These are phyloP conservation scores for Stratiolaelaps scimitus DNA, from an alignment of 1,140 invertebrate species.

Conservation along the genomic window DNA sequence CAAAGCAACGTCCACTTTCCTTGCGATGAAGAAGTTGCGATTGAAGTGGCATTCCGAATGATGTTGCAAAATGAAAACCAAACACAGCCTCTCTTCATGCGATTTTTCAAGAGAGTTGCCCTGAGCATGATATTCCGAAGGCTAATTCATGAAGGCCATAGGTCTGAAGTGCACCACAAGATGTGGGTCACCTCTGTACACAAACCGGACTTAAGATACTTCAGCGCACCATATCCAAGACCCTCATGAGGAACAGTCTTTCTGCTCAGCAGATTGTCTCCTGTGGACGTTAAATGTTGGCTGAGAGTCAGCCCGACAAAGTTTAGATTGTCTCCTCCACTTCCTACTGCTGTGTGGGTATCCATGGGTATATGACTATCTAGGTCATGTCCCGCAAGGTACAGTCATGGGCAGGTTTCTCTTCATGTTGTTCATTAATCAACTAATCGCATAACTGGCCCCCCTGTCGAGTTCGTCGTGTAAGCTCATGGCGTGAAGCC, in stretches of 20 bases:
- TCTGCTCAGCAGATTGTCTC: not conserved
- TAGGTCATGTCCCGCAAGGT: not conserved
- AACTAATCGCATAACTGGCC: not conserved
- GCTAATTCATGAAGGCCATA: not conserved
- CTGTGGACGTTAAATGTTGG: too few relatives aligned
- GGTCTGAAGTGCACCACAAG: not conserved
- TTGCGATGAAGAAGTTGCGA: too few relatives aligned
- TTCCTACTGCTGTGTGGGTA: too few relatives aligned
- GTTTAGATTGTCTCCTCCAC: too few relatives aligned
- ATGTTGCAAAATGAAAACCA: too few relatives aligned
- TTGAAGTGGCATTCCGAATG: too few relatives aligned
- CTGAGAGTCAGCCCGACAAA: too few relatives aligned
- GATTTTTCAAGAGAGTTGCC: too few relatives aligned
- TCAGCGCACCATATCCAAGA: not conserved
- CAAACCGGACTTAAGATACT: not conserved
- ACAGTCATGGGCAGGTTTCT: not conserved
- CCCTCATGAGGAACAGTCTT: not conserved
- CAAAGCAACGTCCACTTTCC: too few relatives aligned
- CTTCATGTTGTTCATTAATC: not conserved
- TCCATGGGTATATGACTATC: too few relatives aligned
- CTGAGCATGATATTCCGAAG: conserved; percentile 1
- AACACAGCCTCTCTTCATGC: too few relatives aligned
- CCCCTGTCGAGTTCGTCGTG: not conserved
- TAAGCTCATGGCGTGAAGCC: not conserved
- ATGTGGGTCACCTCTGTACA: not conserved